phyloP scores from a whole-genome alignment of 2,888 invertebrate genomes.

The Acanthosepion esculentum region DNA sequence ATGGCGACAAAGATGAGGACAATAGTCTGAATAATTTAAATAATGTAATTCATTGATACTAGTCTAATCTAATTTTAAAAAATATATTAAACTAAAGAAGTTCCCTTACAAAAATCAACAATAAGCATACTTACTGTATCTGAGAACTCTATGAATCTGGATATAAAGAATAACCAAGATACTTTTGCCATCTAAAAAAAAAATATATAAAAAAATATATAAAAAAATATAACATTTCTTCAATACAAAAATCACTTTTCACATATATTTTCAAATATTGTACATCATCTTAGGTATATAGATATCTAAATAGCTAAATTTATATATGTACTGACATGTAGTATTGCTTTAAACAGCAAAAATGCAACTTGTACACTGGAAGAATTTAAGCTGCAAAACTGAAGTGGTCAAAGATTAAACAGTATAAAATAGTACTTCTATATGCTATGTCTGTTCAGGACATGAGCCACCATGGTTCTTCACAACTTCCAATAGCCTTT shows the following conservation, averaged over 20 bases:
- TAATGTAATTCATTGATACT: neutral
- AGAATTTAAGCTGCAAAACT: too few relatives aligned
- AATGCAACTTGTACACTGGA: too few relatives aligned
- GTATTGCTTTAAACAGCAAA: too few relatives aligned
- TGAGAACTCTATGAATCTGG: slow-evolving; percentile 48
- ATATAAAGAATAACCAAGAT: slow-evolving; percentile 48
- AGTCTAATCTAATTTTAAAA: neutral
- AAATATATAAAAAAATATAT: neutral
- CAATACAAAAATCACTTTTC: neutral
- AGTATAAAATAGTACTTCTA: too few relatives aligned
- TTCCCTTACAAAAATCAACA: neutral
- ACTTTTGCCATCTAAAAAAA: slow-evolving; percentile 49
- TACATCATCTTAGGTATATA: too few relatives aligned
- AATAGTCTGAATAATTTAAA: neutral
- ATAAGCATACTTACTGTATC: slow-evolving; percentile 48
- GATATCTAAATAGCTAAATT: too few relatives aligned
- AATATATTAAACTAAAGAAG: neutral
- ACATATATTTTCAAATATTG: neutral
- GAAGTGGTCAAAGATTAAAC: too few relatives aligned
- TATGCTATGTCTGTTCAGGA: too few relatives aligned
- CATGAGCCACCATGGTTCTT: too few relatives aligned
- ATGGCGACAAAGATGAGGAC: neutral
- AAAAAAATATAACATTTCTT: neutral
- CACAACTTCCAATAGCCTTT: too few relatives aligned
- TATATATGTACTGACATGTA: too few relatives aligned